Base-by-base conservation (phyloP, 92 coral and sea anemone genomes). In the Porites lobata region DNA sequence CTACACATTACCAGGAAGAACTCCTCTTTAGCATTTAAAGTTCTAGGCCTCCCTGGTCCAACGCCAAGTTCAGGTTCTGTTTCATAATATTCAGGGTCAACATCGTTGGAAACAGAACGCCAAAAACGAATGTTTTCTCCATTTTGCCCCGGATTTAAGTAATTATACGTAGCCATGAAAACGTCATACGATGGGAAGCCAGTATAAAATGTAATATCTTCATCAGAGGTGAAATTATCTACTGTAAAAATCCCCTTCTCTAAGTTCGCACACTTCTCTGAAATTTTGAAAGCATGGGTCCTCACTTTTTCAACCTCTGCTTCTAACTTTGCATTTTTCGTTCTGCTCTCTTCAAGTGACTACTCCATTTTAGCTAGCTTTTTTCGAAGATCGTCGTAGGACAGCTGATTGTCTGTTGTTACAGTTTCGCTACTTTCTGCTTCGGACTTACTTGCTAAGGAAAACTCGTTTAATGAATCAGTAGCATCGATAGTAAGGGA, bases 11-110 rank as follows among this genome's bases (percentile, higher is more conserved):
- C 87, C 10, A 82, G 86, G 65, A 81, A 81, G 64, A 81, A 68
- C 63, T 81, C 87, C 20, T 71, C 87, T 62, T 82, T 82, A 69
- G 78, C 50, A 63, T 57, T 82, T 63, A 82, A 69, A 43, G 78
- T 82, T 82, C 87, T 82, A 57, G 87, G 79, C 71, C 58, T 82
- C 68, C 86, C 78, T 69, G 78, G 78, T 82, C 79, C 87, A 69
- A 82, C 87, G 63, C 79, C 78, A 71, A 70, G 78, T 26, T 84
- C 57, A 63, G 88, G 66, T 63, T 73, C 81, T 64, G 50, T 61
- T 70, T 72, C 74, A 75, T 75, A 75, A 50, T 64, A 75, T 50
- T 85, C 88, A 85, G 88, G 71, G 52, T 63, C 76, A n/a, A 74
- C 88, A 59, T 85, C 88, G 12, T 15, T 72, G 69, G 56, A 20